A percentile compares a stretch with the other conserved stretches of the same genome.
Conservation (phyloP, 23 tunicate genomes). For the Halocynthia roretzi region DNA sequence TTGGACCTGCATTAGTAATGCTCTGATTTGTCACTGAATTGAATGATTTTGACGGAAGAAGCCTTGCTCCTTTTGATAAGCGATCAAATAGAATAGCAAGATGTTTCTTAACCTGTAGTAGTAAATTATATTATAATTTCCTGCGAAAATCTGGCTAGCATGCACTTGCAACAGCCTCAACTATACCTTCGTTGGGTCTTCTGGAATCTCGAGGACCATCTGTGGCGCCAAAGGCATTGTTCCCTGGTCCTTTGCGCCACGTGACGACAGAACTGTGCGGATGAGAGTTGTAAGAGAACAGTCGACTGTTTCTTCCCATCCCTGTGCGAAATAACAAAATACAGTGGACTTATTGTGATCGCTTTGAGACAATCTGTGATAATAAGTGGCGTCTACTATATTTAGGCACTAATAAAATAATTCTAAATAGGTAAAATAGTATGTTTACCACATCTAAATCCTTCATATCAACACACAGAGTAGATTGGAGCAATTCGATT, state of each 20-base stretch:
- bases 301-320: conserved; percentile 92
- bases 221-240: conserved; percentile 1
- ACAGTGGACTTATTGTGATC: background rate
- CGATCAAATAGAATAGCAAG: conserved; percentile 44
- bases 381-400: too few species aligned
- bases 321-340: conserved; percentile 24
- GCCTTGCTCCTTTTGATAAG: conserved; percentile 41
- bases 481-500: conserved; percentile 14
- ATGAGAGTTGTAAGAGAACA: conserved; percentile 39
- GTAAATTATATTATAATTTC: too few species aligned
- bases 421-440: too few species aligned
- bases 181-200: conserved; percentile 39
- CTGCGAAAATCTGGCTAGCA: too few species aligned
- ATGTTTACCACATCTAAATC: conserved; percentile 18
- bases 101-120: conserved; percentile 48
- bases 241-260: background rate
- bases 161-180: background rate
- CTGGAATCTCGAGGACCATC: conserved; percentile 15
- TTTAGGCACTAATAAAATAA: too few species aligned
- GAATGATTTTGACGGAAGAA: conserved; percentile 7
- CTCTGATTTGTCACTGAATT: background rate
- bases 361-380: background rate
- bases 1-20: conserved; percentile 2
- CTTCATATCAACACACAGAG: conserved; percentile 31
- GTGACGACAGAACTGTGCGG: conserved; percentile 34